Evolutionary conservation across 2,113 vertebrate species (phyloP), one percentile per base, ranked within the genome.

Genomic region (Cinclus cinclus): DNA sequence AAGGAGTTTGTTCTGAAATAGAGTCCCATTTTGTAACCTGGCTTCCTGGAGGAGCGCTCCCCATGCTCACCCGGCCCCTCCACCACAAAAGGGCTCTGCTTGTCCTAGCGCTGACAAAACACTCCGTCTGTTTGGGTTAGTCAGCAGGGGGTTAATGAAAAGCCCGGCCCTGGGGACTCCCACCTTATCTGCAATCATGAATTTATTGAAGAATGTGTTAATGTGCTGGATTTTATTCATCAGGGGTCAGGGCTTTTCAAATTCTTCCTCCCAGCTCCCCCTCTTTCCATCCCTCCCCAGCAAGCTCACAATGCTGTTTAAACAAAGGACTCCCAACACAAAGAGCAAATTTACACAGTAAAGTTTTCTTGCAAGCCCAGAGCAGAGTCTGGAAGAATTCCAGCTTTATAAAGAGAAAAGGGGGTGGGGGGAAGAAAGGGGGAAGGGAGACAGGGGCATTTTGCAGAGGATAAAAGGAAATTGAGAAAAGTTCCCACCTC

Each of bases 271-370:
- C 89, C 95, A 79, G 84, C 92, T 96, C 97, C 95, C 93, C 86
- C 95, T 94, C 95, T 96, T 92, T 93, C 97, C 96, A 96, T 93
- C 96, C 94, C 96, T 96, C 96, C 96, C 95, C 95, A 95, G 98
- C 98, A 98, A 98, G 97, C 97, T 97, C 98, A 98, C 98, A 98
- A 98, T 98, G 98, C 98, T 98, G 97, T 98, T 98, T 98, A 98
- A 98, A 99, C 98, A 99, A 99, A 98, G 98, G 98, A 83, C 97
- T 96, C 97, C 96, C 97, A 89, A 96, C 98, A 99, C 98, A 99
- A 98, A 98, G 98, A 98, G 97, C 98, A 99, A 98, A 98, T 99
- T 98, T 98, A 98, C 98, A 98, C 98, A 98, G 98, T 98, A 98
- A 98, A 97, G 98, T 98, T 98, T 98, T 98, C 98, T 98, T 98